phyloP scores from a whole-genome alignment of 2,113 vertebrate species.

The Paedocypris sp. region DNA sequence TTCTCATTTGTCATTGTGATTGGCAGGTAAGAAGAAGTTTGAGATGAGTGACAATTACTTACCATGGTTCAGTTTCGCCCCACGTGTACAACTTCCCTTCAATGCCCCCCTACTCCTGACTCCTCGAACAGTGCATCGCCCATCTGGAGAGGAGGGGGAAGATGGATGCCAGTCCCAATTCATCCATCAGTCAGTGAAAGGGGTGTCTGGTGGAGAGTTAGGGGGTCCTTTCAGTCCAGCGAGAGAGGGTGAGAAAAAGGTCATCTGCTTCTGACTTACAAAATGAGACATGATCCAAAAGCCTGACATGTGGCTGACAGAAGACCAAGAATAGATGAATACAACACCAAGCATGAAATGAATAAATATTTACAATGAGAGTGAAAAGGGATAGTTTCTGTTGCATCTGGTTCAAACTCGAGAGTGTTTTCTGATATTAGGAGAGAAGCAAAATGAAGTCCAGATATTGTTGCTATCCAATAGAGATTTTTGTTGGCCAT shows the following conservation, averaged over 20 bases:
- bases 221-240: conserved; percentile 13
- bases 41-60: conserved; percentile 23
- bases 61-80: conserved; percentile 37
- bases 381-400: conserved; percentile 7
- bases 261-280: conserved; percentile 19
- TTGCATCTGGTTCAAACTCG: conserved; percentile 2
- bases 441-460: background rate
- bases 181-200: conserved; percentile 20
- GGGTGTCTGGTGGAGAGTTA: conserved; percentile 4
- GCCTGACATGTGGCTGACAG: conserved; percentile 14
- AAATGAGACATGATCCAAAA: conserved; percentile 21
- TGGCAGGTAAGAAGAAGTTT: conserved; percentile 17
- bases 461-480: background rate
- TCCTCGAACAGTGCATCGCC: background rate
- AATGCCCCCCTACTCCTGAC: too few relatives aligned
- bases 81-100: background rate
- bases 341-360: background rate
- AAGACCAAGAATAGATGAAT: background rate
- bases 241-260: conserved; percentile 15
- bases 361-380: conserved; percentile 1
- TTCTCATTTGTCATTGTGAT: conserved; percentile 47
- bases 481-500: background rate
- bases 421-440: conserved; percentile 11
- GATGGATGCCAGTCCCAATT: conserved; percentile 14
- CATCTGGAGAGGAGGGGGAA: background rate